phyloP scores from a whole-genome alignment of 2,113 vertebrate genomes.

The Notarius lentiginosus region DNA sequence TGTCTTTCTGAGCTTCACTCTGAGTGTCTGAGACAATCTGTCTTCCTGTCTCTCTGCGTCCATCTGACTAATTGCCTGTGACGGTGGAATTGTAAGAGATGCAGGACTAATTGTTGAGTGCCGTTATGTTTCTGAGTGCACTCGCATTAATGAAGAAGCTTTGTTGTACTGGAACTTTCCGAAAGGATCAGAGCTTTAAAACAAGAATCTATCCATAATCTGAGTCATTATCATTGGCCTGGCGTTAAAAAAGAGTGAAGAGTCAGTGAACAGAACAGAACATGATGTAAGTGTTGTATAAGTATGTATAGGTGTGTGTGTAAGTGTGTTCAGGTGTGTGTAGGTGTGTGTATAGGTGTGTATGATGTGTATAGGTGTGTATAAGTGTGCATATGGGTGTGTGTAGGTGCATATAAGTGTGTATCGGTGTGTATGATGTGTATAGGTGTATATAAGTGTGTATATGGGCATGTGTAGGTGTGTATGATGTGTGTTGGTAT shows the following conservation, averaged over 20 bases:
- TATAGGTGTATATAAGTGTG: not conserved
- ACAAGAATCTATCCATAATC: not conserved
- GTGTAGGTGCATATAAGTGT: not conserved
- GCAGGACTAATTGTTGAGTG: constrained; percentile 1
- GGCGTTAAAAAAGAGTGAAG: not conserved
- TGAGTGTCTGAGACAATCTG: not conserved
- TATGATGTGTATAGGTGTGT: not conserved
- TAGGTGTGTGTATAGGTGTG: not conserved
- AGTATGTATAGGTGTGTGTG: too few species aligned
- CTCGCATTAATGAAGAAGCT: not conserved
- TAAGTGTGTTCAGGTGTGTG: too few species aligned
- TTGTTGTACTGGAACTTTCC: not conserved
- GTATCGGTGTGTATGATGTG: not conserved
- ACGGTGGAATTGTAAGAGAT: not conserved
- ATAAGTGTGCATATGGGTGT: not conserved
- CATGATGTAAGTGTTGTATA: not conserved
- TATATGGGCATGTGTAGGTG: not conserved
- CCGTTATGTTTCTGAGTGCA: not conserved
- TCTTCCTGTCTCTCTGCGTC: not conserved
- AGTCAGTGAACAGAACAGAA: not conserved
- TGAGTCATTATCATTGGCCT: not conserved
- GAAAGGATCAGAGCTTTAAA: not conserved
- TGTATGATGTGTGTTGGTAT: not conserved
- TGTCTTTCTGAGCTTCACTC: constrained; percentile 9
- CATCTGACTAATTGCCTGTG: constrained; percentile 23